These are phyloP conservation scores for Drosophila willistoni DNA, from an alignment of 1,140 invertebrate genomes.

Conservation along the genomic window DNA sequence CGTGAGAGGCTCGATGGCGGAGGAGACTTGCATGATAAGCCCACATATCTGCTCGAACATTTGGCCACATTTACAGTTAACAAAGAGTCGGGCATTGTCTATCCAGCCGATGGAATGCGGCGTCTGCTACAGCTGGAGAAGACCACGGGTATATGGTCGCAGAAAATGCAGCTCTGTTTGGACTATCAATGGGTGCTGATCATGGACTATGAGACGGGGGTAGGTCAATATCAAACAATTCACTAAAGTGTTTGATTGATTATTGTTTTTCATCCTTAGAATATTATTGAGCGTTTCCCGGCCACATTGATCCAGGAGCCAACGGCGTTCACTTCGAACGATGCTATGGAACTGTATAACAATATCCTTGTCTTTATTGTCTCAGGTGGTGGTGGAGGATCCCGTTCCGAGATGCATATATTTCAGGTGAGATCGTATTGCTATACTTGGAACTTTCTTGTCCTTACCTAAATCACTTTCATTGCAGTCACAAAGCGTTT, in stretches of 20 bases:
- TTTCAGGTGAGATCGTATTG: slow-evolving; percentile 88
- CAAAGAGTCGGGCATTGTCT: slow-evolving; percentile 92
- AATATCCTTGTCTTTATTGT: slow-evolving; percentile 99
- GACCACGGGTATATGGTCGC: slow-evolving; percentile 97
- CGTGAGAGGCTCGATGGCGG: slow-evolving; percentile 68
- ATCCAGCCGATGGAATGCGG: slow-evolving; percentile 97
- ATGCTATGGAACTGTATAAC: slow-evolving; percentile 98
- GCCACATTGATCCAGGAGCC: slow-evolving; percentile 96
- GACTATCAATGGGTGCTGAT: slow-evolving; percentile 95
- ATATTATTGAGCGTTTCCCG: slow-evolving; percentile 97
- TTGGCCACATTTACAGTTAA: slow-evolving; percentile 98
- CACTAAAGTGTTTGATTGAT: no score
- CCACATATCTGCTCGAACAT: slow-evolving; percentile 96
- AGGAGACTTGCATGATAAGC: slow-evolving; percentile 85
- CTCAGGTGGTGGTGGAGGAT: slow-evolving; percentile 85
- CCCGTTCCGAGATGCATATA: slow-evolving; percentile 98
- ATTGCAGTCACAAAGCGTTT: slow-evolving; percentile 90
- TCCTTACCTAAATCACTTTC: not conserved
- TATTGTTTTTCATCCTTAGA: slow-evolving; percentile 85
- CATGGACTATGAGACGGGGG: slow-evolving; percentile 98
- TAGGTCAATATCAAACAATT: slow-evolving; percentile 84
- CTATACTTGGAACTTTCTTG: not conserved
- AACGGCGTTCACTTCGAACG: slow-evolving; percentile 97
- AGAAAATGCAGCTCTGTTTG: slow-evolving; percentile 96
- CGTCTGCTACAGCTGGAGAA: slow-evolving; percentile 97